Conservation (phyloP, 2,888 invertebrate genomes). For the Pristionchus entomophagus region DNA sequence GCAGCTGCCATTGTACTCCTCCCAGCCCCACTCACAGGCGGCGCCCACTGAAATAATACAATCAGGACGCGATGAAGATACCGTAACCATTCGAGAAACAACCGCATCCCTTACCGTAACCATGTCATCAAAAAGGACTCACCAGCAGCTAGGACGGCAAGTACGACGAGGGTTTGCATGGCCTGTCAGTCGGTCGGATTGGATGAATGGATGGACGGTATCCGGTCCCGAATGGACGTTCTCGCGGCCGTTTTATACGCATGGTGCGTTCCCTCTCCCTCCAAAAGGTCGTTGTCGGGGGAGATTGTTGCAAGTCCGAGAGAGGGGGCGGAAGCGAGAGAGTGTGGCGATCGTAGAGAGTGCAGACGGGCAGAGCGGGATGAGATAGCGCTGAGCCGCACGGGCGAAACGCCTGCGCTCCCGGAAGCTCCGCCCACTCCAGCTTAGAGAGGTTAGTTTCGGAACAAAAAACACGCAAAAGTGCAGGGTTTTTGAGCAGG, state of each 20-base stretch:
- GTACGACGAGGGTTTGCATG: background rate
- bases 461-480: background rate
- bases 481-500: background rate
- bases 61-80: background rate
- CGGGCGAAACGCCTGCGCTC: background rate
- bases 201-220: background rate
- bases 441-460: background rate
- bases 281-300: constrained; percentile 6
- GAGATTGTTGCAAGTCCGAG: constrained; percentile 27
- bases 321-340: background rate
- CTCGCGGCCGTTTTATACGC: constrained; percentile 14
- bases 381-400: constrained; percentile 3
- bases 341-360: background rate
- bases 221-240: background rate
- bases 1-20: constrained; percentile 42
- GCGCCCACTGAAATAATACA: constrained; percentile 29
- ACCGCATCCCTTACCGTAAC: too few relatives aligned
- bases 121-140: background rate
- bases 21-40: constrained; percentile 47
- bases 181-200: too few relatives aligned
- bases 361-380: background rate
- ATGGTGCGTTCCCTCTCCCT: background rate
- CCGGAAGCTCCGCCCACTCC: background rate
- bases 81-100: background rate
- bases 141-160: constrained; percentile 1